A percentile compares a stretch with the other conserved stretches of the same genome.
Evolutionary conservation across 92 coral and sea anemone species (phyloP).

Genomic region (Palythoa grandis): DNA sequence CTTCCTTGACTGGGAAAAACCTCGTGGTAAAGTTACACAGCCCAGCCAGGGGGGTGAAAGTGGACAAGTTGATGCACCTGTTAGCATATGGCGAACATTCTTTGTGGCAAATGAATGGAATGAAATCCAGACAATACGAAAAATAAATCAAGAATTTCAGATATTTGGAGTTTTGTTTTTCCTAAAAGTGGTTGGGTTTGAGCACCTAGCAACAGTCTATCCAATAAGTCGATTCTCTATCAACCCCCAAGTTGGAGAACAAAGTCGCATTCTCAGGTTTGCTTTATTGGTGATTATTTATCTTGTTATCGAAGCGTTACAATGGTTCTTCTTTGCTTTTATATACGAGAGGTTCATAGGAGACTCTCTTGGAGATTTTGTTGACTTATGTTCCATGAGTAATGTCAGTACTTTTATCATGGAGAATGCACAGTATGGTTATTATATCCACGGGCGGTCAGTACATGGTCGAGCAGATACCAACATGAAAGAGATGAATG

Average conservation of each 20-base stretch:
- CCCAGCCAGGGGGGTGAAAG: constrained; percentile 82
- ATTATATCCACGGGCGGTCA: constrained; percentile 94
- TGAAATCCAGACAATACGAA: constrained; percentile 89
- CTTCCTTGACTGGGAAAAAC: constrained; percentile 97
- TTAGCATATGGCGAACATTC: constrained; percentile 94
- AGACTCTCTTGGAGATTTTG: constrained; percentile 88
- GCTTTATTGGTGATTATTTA: constrained; percentile 78
- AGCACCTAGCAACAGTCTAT: constrained; percentile 83
- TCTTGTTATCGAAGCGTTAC: constrained; percentile 73
- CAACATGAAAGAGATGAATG: constrained; percentile 94
- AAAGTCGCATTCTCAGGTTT: constrained; percentile 80
- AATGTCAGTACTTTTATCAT: constrained; percentile 85
- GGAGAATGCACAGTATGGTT: constrained; percentile 83
- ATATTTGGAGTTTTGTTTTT: constrained; percentile 80
- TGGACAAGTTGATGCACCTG: constrained; percentile 76
- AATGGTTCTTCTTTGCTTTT: constrained; percentile 93
- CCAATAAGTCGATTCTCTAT: constrained; percentile 74
- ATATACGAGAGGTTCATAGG: constrained; percentile 93
- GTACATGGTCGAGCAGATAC: constrained; percentile 98
- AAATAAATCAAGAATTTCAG: constrained; percentile 89
- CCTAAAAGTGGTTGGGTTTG: constrained; percentile 91
- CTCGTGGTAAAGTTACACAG: constrained; percentile 84
- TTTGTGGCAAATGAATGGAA: constrained; percentile 98
- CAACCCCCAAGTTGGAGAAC: constrained; percentile 72
- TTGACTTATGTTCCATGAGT: constrained; percentile 93